phyloP scores from a whole-genome alignment of 35 echinoderm and acorn worm species.

The Stichopus chloronotus region DNA sequence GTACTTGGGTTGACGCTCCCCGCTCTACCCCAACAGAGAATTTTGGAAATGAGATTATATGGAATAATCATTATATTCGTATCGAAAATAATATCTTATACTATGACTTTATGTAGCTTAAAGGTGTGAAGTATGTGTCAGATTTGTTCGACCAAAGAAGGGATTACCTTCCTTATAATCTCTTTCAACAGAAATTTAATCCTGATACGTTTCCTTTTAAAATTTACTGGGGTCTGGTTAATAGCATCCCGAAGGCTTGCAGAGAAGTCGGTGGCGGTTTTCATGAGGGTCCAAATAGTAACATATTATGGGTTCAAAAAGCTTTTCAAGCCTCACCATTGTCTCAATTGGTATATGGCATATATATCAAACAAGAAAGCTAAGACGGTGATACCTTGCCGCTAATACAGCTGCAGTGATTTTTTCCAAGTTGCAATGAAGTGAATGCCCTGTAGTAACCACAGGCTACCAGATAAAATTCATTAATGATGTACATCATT shows the following conservation, averaged over 20 bases:
- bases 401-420: not conserved
- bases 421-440: too few species aligned
- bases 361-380: not conserved
- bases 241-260: not conserved
- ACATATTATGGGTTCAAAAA: not conserved
- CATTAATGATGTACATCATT: too few species aligned
- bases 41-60: too few species aligned
- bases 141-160: not conserved
- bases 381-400: not conserved
- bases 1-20: not conserved
- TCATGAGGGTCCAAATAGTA: not conserved
- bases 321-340: not conserved
- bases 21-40: not conserved
- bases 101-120: not conserved
- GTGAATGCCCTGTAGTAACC: not conserved
- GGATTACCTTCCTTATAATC: not conserved
- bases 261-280: not conserved
- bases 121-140: not conserved
- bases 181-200: constrained; percentile 13
- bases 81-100: too few species aligned
- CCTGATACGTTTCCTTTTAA: not conserved
- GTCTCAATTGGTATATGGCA: not conserved
- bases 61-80: too few species aligned
- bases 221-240: not conserved
- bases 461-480: not conserved